Evolutionary conservation across 1,140 invertebrate genomes (phyloP).

Genomic region (Drosophila willistoni): DNA sequence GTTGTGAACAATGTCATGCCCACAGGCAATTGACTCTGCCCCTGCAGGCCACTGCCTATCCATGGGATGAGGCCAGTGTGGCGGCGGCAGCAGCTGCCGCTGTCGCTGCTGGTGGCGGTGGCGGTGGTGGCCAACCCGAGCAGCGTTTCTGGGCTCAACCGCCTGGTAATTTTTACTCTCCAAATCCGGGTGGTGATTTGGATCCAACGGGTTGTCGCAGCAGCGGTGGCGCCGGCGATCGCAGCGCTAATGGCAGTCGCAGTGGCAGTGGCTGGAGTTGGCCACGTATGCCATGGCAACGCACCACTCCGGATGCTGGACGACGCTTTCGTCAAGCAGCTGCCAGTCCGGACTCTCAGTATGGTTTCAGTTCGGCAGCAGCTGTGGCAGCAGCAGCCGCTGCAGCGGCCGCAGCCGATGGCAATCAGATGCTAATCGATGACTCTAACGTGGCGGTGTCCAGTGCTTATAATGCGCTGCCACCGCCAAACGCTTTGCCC

Average conservation of each 20-base stretch:
- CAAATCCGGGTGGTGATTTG: constrained; percentile 87
- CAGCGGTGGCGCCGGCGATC: constrained; percentile 17
- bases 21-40: constrained; percentile 73
- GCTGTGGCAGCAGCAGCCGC: constrained; percentile 40
- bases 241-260: constrained; percentile 68
- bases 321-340: constrained; percentile 75
- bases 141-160: constrained; percentile 72
- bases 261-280: constrained; percentile 86
- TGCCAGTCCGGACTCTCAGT: constrained; percentile 87
- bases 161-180: constrained; percentile 90
- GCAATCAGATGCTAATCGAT: constrained; percentile 67
- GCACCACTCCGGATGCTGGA: constrained; percentile 74
- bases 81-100: constrained; percentile 58
- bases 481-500: constrained; percentile 70
- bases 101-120: constrained; percentile 49
- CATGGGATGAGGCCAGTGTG: constrained; percentile 75
- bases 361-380: constrained; percentile 85
- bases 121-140: constrained; percentile 50
- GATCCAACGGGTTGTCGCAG: constrained; percentile 45
- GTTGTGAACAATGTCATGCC: constrained; percentile 82
- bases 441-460: constrained; percentile 37
- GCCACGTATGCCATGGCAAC: constrained; percentile 85
- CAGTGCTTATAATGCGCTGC: constrained; percentile 54
- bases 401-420: constrained; percentile 36
- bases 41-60: constrained; percentile 64